Evolutionary conservation across 2,888 invertebrate species (phyloP).

Genomic region (Habroteleia sp.): DNA sequence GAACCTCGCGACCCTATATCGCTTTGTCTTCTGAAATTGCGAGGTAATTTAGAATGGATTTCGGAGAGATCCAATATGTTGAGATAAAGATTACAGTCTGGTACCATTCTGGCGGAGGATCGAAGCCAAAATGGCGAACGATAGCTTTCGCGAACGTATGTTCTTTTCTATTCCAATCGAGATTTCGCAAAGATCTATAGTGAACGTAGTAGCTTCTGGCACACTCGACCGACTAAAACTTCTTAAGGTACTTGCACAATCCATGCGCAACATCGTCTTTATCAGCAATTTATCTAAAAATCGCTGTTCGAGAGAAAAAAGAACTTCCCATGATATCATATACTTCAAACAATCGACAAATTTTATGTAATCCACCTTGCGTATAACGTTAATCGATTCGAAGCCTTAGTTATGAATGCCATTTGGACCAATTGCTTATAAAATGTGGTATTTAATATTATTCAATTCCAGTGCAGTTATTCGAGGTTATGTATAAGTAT

Average conservation of each 20-base stretch:
- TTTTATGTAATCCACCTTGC: conserved; percentile 13
- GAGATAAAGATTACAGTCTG: conserved; percentile 60
- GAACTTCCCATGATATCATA: conserved; percentile 6
- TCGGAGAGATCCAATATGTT: conserved; percentile 55
- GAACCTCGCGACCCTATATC: conserved; percentile 13
- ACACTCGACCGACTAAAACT: conserved; percentile 44
- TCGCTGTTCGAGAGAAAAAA: conserved; percentile 30
- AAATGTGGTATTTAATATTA: too few species aligned
- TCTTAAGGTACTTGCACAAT: conserved; percentile 27
- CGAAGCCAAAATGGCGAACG: conserved; percentile 61
- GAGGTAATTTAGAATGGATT: conserved; percentile 60
- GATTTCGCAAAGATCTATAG: conserved; percentile 58
- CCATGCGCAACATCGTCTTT: conserved; percentile 40
- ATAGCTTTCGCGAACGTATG: conserved; percentile 59
- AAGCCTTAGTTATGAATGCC: too few species aligned
- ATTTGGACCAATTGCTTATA: too few species aligned
- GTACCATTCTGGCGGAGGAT: conserved; percentile 44
- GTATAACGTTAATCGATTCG: too few species aligned
- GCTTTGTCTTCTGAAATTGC: conserved; percentile 54
- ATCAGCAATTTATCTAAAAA: conserved; percentile 55
- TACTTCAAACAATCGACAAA: conserved; percentile 31
- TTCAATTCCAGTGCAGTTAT: too few species aligned
- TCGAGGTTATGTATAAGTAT: too few species aligned
- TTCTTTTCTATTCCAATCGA: conserved; percentile 61
- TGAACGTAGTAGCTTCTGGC: conserved; percentile 31